Evolutionary conservation across 2,888 invertebrate species (phyloP), one percentile per base, ranked within the genome.

Genomic region (Andrena haemorrhoa): DNA sequence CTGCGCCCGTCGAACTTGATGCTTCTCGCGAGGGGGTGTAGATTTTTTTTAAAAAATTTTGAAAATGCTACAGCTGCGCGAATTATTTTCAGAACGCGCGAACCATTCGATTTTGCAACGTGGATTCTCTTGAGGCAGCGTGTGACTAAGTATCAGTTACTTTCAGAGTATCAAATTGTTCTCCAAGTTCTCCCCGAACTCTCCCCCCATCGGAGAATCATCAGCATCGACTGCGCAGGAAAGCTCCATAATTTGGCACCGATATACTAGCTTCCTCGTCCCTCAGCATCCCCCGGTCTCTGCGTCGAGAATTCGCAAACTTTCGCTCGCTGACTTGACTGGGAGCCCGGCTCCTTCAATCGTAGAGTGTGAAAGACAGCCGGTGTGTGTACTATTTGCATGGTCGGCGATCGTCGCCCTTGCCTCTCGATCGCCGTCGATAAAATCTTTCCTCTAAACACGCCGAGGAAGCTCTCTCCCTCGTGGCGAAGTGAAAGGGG

Each of bases 311-410:
- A 10, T 23, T 23, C 10, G 23, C 23, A 23, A 23, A 10, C 20
- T 23, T 56, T 20, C 10, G 23, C 56, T 10, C 56, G 23, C 56
- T 56, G 65, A 82, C 64, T 68, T 61, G 41, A 41, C 88, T 85
- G 90, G 89, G 89, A 92, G 90, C 91, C 90, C 90, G 91, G 89
- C 89, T 86, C 80, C 84, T 88, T 88, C 89, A 89, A 92, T 88
- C 90, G 89, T 89, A 89, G 88, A 91, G 90, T 91, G 89, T 92
- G 92, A 92, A 92, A 92, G 92, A 92, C 92, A 92, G 91, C 92
- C 90, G 92, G 91, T 92, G 90, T 90, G 87, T 92, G 90, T 89
- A 89, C 87, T 90, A 89, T 89, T 89, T 90, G 88, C 85, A 88
- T 88, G 86, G 82, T 87, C 84, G 86, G 86, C 88, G 83, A 87